These are phyloP conservation scores for Hippoglossus hippoglossus DNA, from an alignment of 2,797 vertebrate species.

Conservation along the genomic window DNA sequence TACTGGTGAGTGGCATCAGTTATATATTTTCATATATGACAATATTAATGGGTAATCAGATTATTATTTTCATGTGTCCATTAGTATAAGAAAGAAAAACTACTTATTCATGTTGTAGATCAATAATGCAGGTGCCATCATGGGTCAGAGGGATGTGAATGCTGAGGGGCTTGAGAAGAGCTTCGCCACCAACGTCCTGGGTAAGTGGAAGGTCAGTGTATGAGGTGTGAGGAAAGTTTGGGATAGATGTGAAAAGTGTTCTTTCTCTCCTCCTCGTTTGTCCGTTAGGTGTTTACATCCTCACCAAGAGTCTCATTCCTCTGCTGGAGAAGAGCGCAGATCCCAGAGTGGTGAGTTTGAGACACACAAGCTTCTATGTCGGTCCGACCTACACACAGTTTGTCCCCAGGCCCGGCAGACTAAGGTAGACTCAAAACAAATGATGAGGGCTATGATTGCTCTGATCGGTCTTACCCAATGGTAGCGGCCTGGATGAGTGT, in stretches of 20 bases:
- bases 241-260: neutral
- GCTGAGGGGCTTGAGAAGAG: constrained; percentile 85
- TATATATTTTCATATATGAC: neutral
- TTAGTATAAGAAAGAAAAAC: neutral
- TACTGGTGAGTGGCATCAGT: constrained; percentile 75
- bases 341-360: constrained; percentile 84
- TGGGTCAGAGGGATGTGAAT: constrained; percentile 84
- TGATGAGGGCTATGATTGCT: no score
- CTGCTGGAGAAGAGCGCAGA: constrained; percentile 86
- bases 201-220: constrained; percentile 65
- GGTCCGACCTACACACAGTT: no score
- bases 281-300: constrained; percentile 82
- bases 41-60: no score
- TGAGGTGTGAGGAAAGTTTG: neutral
- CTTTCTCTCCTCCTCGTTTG: neutral
- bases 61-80: no score
- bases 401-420: no score
- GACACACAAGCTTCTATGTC: neutral
- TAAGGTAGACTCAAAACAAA: no score
- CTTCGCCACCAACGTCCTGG: constrained; percentile 85
- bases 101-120: constrained; percentile 67
- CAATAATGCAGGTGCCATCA: constrained; percentile 85
- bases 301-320: constrained; percentile 85
- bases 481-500: no score
- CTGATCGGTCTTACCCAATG: no score